Base-by-base conservation (phyloP, 2,888 invertebrate genomes). In the Cantharis nigra region DNA sequence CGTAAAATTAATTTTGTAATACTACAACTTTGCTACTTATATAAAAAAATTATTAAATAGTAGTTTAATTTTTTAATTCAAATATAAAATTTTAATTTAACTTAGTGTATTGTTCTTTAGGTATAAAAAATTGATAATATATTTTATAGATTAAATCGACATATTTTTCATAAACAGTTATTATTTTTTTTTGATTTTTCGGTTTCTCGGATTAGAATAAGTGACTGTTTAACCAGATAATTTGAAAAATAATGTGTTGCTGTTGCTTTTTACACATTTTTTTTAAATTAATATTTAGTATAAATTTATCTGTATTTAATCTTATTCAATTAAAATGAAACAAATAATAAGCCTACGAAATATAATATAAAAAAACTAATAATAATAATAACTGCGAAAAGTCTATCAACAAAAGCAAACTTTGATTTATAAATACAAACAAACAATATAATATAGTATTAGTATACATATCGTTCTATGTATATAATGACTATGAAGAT, bases 1-100 rank as follows among this genome's bases (percentile, higher is more conserved):
- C 78, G 75, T 78, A 75, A 78, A 78, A 78, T 78, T 78, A 78
- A 72, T 74, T 78, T 71, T 78, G 49, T 78, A 75, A 75, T 75
- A 77, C n/a, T 5, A n/a, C 49, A 67, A n/a, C 65, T 67, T 30
- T 2, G 18, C 10, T 16, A 16, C 16, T n/a, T 64, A 64, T 64
- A 64, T 64, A 49, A 49, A 49, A 49, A 49, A 49, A 49, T n/a
- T 49, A 49, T 5, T 49, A 49, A 49, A 49, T 49, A 49, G 49
- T n/a, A 49, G 13, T 49, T 49, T 49, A 49, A 49, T 49, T 49
- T 49, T 49, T 49, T 49, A 49, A 49, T 49, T 49, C 49, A 49
- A 49, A 49, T 49, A 49, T 9, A 49, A 49, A 49, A 49, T 49
- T 49, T 49, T n/a, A 49, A 49, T 49, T 49, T 49, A 49, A n/a